Evolutionary conservation across 2,113 vertebrate genomes (phyloP).

Genomic region (Arenaria interpres): DNA sequence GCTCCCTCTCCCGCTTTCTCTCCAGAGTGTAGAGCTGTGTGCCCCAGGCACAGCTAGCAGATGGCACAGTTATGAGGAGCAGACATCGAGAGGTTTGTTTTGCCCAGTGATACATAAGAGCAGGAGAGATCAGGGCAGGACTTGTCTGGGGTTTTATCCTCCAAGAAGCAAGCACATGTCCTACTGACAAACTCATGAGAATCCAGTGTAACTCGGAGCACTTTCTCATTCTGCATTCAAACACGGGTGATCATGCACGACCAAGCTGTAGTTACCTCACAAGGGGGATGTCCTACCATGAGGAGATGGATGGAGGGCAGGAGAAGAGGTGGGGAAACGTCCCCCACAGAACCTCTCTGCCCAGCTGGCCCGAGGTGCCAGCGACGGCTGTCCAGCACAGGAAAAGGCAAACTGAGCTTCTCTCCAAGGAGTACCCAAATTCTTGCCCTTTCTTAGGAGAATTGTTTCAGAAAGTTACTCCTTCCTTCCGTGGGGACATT

Average conservation of each 20-base stretch:
- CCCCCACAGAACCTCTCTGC: not conserved
- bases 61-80: not conserved
- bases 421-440: not conserved
- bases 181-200: not conserved
- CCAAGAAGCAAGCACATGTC: not conserved
- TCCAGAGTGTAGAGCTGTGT: not conserved
- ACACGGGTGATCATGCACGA: accelerated
- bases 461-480: not conserved
- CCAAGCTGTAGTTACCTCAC: not conserved
- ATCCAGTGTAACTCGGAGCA: not conserved
- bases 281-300: accelerated
- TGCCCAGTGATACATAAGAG: not conserved
- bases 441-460: not conserved
- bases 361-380: not conserved
- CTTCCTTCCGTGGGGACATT: not conserved
- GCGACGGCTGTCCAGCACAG: not conserved
- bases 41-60: not conserved
- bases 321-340: not conserved
- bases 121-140: not conserved
- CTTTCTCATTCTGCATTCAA: not conserved
- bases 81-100: not conserved
- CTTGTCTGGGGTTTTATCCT: not conserved
- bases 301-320: not conserved
- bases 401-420: not conserved
- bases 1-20: not conserved